Evolutionary conservation across 2,888 invertebrate species (phyloP).

Genomic region (Apotomis capreana): DNA sequence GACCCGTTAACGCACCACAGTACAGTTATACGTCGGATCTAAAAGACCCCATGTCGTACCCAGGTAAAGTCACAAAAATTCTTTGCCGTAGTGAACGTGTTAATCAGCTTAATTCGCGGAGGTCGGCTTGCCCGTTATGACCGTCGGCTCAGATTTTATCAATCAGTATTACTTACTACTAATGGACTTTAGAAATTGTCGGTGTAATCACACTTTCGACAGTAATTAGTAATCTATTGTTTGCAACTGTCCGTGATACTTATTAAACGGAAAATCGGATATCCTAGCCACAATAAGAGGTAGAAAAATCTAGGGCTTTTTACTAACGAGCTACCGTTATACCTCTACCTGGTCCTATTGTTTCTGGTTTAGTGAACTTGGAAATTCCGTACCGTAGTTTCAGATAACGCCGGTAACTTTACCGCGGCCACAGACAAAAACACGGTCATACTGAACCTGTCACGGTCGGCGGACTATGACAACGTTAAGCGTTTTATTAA

Average conservation of each 20-base stretch:
- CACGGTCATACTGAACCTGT: slow-evolving; percentile 59
- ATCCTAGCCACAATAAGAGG: not conserved
- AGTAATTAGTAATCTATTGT: not conserved
- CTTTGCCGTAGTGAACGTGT: too few species aligned
- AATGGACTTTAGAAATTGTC: not conserved
- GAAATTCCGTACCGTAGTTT: slow-evolving; percentile 50
- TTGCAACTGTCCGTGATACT: not conserved
- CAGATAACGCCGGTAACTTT: slow-evolving; percentile 53
- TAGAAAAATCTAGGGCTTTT: slow-evolving; percentile 26
- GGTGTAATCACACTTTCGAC: not conserved
- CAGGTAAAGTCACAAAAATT: too few species aligned
- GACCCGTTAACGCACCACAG: too few species aligned
- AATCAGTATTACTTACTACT: slow-evolving; percentile 6
- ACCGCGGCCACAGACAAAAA: slow-evolving; percentile 54
- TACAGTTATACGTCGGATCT: too few species aligned
- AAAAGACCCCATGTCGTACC: too few species aligned
- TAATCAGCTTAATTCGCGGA: slow-evolving; percentile 12
- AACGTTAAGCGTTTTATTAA: slow-evolving; percentile 43
- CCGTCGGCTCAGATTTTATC: not conserved
- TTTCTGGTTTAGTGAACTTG: slow-evolving; percentile 65
- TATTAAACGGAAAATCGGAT: not conserved
- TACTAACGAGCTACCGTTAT: slow-evolving; percentile 52
- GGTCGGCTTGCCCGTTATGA: slow-evolving; percentile 11
- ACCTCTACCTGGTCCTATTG: slow-evolving; percentile 58
- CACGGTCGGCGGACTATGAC: slow-evolving; percentile 61